Percentiles rank a stretch among this genome's conserved stretches.
These are phyloP conservation scores for Leptura quadrifasciata DNA, from an alignment of 2,888 invertebrate species.

Conservation along the genomic window DNA sequence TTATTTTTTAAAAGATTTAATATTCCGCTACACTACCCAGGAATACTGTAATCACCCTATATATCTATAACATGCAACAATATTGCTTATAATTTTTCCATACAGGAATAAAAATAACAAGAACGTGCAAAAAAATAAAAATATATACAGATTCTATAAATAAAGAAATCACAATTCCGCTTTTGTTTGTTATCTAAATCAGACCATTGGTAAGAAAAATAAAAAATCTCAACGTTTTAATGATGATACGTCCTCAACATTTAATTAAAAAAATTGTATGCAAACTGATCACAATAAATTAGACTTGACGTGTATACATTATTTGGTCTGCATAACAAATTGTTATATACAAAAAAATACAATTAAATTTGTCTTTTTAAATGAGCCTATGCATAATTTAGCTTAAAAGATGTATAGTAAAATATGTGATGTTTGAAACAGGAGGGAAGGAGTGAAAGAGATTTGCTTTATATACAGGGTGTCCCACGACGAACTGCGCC, in stretches of 20 bases:
- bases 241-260: slow-evolving; percentile 1
- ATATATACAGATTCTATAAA: slow-evolving; percentile 53
- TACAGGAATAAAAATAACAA: slow-evolving; percentile 28
- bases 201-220: slow-evolving; percentile 30
- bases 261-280: background rate
- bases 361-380: slow-evolving; percentile 18
- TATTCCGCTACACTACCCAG: background rate
- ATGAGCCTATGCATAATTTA: background rate
- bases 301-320: background rate
- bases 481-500: too few species aligned
- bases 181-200: slow-evolving; percentile 42
- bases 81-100: slow-evolving; percentile 37
- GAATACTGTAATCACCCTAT: slow-evolving; percentile 33
- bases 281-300: slow-evolving; percentile 26
- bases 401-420: background rate
- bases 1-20: slow-evolving; percentile 11
- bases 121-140: slow-evolving; percentile 40
- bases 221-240: slow-evolving; percentile 18
- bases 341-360: slow-evolving; percentile 29
- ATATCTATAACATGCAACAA: slow-evolving; percentile 17
- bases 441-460: background rate
- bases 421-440: background rate
- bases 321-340: slow-evolving; percentile 24
- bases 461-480: too few species aligned
- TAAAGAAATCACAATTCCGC: slow-evolving; percentile 57